Base-by-base conservation (phyloP, 2,113 vertebrate species). In the Crotalus horridus region DNA sequence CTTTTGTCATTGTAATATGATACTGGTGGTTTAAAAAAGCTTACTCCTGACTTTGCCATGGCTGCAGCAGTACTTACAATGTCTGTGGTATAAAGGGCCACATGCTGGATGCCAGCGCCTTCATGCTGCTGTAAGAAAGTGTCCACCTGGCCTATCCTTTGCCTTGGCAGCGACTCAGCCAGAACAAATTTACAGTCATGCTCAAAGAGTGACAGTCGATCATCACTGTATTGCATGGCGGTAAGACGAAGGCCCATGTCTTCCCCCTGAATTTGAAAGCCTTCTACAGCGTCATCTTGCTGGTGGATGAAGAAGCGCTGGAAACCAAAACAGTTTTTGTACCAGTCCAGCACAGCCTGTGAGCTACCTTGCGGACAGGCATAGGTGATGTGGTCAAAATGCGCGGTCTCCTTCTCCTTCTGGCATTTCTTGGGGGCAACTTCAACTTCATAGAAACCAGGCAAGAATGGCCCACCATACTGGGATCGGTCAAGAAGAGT, bases 371-470 rank as follows among this genome's bases (percentile, higher is more conserved):
- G 95, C 0, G 93, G 97, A 89, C 99, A 99, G 29, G 98, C 98
- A 0, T 98, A 98, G 0, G 99, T 99, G 87, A 99, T 96, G 95
- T 99, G 99, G 93, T 99, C 99, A 1, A 99, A 98, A 56, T 98
- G 98, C 15, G 98, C 98, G 92, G 99, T 95, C 17, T 98, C 94
- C 61, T 97, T 64, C 91, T 91, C 15, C 1, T 94, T 64, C 39
- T 10, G 92, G 0, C 0, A 0, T 0, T 90, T 29, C 1, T 4
- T 3, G 64, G 54, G 58, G 33, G 58, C 20, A 4, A 92, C 92
- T 6, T 51, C 61, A 21, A 97, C 61, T 0, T 93, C 91, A 23
- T 94, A 92, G 94, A 99, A 99, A 10, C 99, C 98, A 0, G 99
- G 99, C 85, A 99, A 91, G 94, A 99, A 99, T 10, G 81, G 86